phyloP scores from a whole-genome alignment of 1,140 invertebrate species.

The Orussus abietinus region DNA sequence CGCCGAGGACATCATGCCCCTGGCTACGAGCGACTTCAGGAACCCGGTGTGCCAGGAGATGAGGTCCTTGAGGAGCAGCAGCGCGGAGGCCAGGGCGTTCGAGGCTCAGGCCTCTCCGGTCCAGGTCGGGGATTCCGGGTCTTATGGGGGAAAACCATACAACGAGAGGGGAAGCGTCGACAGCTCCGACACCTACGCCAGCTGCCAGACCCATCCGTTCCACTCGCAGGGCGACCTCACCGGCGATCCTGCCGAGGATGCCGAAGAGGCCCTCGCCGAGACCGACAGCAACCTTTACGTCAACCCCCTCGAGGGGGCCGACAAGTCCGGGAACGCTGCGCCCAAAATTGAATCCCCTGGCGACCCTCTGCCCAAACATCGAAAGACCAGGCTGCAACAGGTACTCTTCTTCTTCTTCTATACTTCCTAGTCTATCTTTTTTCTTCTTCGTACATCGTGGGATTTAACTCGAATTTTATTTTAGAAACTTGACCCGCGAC shows the following conservation, averaged over 20 bases:
- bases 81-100: slow-evolving; percentile 51
- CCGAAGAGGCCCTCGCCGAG: too few relatives aligned
- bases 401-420: too few relatives aligned
- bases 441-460: neutral
- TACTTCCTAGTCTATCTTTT: slow-evolving; percentile 13
- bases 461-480: neutral
- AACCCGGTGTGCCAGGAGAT: slow-evolving; percentile 78
- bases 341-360: slow-evolving; percentile 54
- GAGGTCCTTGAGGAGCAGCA: slow-evolving; percentile 58
- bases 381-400: slow-evolving; percentile 83
- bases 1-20: slow-evolving; percentile 79
- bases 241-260: slow-evolving; percentile 74
- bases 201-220: slow-evolving; percentile 92
- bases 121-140: slow-evolving; percentile 13
- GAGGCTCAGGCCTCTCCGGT: slow-evolving; percentile 24
- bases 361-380: slow-evolving; percentile 73
- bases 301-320: slow-evolving; percentile 75
- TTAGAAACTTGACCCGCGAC: too few relatives aligned
- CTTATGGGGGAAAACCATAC: slow-evolving; percentile 50
- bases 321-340: slow-evolving; percentile 37
- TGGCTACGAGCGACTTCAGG: slow-evolving; percentile 74
- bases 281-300: slow-evolving; percentile 83
- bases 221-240: slow-evolving; percentile 59
- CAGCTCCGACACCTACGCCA: slow-evolving; percentile 90
- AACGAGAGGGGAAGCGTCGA: slow-evolving; percentile 73